Base-by-base conservation (phyloP, 2,888 invertebrate species). In the Melinopterus prodromus region DNA sequence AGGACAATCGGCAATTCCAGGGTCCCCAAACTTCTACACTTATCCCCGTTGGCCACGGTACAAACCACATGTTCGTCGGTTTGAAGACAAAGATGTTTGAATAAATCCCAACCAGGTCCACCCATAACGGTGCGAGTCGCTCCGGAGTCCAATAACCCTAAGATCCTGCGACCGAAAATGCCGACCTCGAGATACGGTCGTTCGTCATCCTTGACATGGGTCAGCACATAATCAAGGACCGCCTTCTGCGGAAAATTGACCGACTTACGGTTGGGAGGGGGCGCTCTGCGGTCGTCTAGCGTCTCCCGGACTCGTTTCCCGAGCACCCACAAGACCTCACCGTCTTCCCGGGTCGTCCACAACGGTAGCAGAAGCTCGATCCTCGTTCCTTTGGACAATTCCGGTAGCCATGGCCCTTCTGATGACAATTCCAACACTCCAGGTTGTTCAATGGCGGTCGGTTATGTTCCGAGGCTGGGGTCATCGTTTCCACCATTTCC, bases 141-240 rank as follows among this genome's bases (percentile, higher is more conserved):
- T n/a, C n/a, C n/a, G n/a, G n/a, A n/a, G n/a, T n/a, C n/a, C n/a
- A n/a, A n/a, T n/a, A n/a, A n/a, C n/a, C n/a, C n/a, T n/a, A 77
- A 14, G 81, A 80, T 6, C 81, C 82, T 37, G 80, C 80, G 74
- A 81, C 82, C 14, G 81, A 77, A 12, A 83, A 70, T 15, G 78
- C 81, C 6, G 0, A 83, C 77, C 35, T 75, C 70, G 9, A 80
- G 77, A 69, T 82, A 81, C 9, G 80, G 80, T 38, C 81, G 76
- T 35, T 80, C 53, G 71, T 83, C 82, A 9, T 75, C 35, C 14
- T 77, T 72, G 35, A 77, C 78, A 75, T 79, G 79, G 3, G 78
- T 26, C 14, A 81, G 70, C n/a, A 79, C 71, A 14, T 75, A 79
- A 74, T 81, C 78, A 12, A 79, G 12, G n/a, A n/a, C n/a, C n/a